Conservation (phyloP, 2,113 vertebrate genomes). For the Atractosteus spatula region DNA sequence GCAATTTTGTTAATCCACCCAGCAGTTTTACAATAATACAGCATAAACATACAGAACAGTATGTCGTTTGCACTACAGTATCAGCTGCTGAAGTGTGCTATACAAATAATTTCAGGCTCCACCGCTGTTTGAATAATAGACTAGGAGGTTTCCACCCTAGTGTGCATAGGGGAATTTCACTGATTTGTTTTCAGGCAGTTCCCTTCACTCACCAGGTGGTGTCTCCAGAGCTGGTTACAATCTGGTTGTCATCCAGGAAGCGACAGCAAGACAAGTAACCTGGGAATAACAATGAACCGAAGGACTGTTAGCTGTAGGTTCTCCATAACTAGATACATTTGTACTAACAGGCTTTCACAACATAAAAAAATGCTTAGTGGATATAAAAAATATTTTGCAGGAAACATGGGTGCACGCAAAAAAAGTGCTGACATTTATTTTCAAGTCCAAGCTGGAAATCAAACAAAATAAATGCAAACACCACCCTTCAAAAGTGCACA, state of each 20-base stretch:
- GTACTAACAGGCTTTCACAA: too few species aligned
- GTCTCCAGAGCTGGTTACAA: slow-evolving; percentile 97
- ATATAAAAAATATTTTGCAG: too few species aligned
- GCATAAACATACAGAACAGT: background rate
- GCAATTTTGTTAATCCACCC: too few species aligned
- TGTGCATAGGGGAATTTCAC: background rate
- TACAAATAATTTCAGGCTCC: background rate
- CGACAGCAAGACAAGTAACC: slow-evolving; percentile 98
- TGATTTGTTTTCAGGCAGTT: slow-evolving; percentile 28
- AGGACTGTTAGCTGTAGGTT: too few species aligned
- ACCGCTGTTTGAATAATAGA: background rate
- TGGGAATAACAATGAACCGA: slow-evolving; percentile 49
- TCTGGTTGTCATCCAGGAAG: slow-evolving; percentile 98
- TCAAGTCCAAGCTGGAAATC: too few species aligned
- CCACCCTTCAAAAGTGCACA: too few species aligned
- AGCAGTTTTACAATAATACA: too few species aligned
- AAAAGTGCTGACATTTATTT: too few species aligned
- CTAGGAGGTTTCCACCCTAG: background rate
- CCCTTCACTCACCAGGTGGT: slow-evolving; percentile 87
- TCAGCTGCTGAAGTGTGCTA: background rate
- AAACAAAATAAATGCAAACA: too few species aligned
- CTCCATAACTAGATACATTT: too few species aligned
- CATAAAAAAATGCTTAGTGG: too few species aligned
- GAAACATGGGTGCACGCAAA: too few species aligned
- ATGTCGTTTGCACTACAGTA: background rate